phyloP scores from a whole-genome alignment of 2,888 invertebrate species.

The Caradrina kadenii region DNA sequence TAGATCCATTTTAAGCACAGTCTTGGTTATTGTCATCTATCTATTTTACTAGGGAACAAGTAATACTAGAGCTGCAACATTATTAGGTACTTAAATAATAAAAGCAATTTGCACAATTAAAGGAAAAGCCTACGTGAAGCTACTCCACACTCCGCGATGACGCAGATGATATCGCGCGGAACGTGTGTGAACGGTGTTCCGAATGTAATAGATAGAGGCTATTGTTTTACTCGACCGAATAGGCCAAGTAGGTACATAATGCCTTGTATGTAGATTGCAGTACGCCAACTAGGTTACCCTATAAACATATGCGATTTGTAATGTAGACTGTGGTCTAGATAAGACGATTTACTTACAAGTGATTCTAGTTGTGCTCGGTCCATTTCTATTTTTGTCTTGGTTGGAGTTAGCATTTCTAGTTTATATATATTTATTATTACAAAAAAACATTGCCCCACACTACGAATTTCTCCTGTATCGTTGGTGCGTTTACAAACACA shows the following conservation, averaged over 20 bases:
- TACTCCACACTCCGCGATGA: constrained; percentile 47
- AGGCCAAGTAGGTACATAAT: constrained; percentile 23
- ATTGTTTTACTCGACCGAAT: constrained; percentile 57
- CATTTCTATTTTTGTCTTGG: constrained; percentile 1
- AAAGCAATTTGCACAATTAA: not conserved
- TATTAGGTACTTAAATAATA: not conserved
- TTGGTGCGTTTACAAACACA: no score
- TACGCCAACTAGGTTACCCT: constrained; percentile 45
- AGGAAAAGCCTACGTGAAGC: constrained; percentile 16
- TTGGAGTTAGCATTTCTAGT: not conserved
- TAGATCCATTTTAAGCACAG: not conserved
- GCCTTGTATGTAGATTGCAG: constrained; percentile 55
- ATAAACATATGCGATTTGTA: constrained; percentile 42
- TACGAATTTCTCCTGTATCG: no score
- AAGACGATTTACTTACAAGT: constrained; percentile 31
- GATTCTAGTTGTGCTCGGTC: not conserved
- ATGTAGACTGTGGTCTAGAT: constrained; percentile 42
- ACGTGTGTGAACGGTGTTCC: constrained; percentile 55
- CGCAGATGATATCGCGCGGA: constrained; percentile 46
- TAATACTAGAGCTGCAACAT: not conserved
- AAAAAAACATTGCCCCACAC: no score
- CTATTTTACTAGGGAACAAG: not conserved
- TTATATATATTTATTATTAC: no score
- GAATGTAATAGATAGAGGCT: constrained; percentile 62
- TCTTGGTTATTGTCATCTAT: not conserved